phyloP scores from a whole-genome alignment of 2,113 vertebrate species.

The Daboia siamensis region DNA sequence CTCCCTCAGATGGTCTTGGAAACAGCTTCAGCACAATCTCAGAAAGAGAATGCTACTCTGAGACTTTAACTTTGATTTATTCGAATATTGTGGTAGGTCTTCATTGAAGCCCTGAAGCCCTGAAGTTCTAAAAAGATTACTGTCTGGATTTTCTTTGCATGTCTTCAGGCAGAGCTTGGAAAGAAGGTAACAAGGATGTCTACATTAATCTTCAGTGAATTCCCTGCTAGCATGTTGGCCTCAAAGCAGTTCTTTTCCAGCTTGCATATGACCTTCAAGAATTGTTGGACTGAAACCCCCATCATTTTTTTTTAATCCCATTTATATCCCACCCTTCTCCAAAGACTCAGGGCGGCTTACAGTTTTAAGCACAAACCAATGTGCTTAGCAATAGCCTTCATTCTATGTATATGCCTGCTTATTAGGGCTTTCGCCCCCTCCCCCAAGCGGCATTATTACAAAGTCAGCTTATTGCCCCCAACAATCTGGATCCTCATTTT shows the following conservation, averaged over 20 bases:
- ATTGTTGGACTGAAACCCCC: not conserved
- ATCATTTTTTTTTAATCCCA: too few relatives aligned
- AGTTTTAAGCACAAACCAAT: too few relatives aligned
- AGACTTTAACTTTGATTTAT: not conserved
- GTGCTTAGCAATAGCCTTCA: too few relatives aligned
- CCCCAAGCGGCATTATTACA: too few relatives aligned
- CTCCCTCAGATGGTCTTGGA: not conserved
- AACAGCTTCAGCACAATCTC: not conserved
- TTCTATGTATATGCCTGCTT: too few relatives aligned
- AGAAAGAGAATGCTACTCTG: not conserved
- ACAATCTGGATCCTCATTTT: too few relatives aligned
- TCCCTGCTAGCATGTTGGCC: not conserved
- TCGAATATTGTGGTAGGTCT: not conserved
- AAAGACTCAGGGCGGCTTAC: too few relatives aligned
- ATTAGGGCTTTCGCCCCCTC: too few relatives aligned
- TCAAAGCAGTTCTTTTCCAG: not conserved
- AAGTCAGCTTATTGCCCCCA: too few relatives aligned
- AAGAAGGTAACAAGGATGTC: not conserved
- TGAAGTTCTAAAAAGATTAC: not conserved
- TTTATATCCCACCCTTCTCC: too few relatives aligned
- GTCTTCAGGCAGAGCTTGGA: not conserved
- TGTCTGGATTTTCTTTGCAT: not conserved
- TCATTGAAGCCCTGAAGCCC: not conserved
- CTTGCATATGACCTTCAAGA: not conserved
- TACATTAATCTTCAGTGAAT: not conserved